Percentiles rank a stretch among this genome's conserved stretches.
Evolutionary conservation across 2,797 vertebrate species (phyloP).

Genomic region (Lagocephalus sceleratus): DNA sequence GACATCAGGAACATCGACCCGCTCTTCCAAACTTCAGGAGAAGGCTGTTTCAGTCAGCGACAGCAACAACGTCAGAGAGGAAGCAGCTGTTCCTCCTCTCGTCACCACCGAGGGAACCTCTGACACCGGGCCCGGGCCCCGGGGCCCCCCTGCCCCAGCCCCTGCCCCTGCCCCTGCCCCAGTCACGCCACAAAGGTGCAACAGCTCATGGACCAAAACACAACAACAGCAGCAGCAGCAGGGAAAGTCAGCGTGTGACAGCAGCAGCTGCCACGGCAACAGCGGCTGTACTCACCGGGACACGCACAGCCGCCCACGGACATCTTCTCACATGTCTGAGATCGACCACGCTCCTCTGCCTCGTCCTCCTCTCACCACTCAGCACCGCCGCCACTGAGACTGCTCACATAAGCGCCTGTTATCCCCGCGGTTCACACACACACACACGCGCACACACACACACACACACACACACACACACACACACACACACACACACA

Average conservation of each 20-base stretch:
- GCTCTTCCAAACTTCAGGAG: not conserved
- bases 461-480: conserved; percentile 48
- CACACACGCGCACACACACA: conserved; percentile 40
- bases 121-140: conserved; percentile 61
- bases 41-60: conserved; percentile 3
- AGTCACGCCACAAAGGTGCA: conserved; percentile 56
- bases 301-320: conserved; percentile 94
- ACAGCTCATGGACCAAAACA: conserved; percentile 51
- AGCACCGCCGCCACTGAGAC: conserved; percentile 70
- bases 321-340: conserved; percentile 95
- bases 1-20: conserved; percentile 10
- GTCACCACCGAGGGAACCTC: conserved; percentile 56
- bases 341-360: conserved; percentile 70
- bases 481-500: conserved; percentile 32
- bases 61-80: not conserved
- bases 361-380: conserved; percentile 66
- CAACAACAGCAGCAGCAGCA: conserved; percentile 40
- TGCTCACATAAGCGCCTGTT: conserved; percentile 81
- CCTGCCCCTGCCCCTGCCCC: conserved; percentile 35
- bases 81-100: conserved; percentile 33
- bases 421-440: conserved; percentile 75
- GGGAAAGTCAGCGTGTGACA: not conserved
- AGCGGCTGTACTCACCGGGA: conserved; percentile 84
- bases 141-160: conserved; percentile 49
- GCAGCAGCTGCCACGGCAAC: conserved; percentile 34